A percentile compares a stretch with the other conserved stretches of the same genome.
phyloP scores from a whole-genome alignment of 2,888 invertebrate genomes.

The Ferrisia virgata region DNA sequence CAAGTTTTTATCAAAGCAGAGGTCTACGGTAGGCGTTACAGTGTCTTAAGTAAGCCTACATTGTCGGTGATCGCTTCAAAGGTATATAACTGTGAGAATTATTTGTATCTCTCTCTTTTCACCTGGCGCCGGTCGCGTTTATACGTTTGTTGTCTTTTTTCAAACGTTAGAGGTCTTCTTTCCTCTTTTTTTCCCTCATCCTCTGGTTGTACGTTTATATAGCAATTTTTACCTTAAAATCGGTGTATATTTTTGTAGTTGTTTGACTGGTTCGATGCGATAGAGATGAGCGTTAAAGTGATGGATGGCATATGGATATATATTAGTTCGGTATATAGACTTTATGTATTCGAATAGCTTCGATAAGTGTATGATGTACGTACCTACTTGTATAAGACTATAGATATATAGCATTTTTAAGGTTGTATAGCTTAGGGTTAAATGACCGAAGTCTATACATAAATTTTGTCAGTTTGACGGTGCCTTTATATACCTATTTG shows the following conservation, averaged over 20 bases:
- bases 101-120: constrained; percentile 21
- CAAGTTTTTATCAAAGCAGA: constrained; percentile 24
- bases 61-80: constrained; percentile 29
- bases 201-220: background rate
- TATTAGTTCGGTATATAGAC: background rate
- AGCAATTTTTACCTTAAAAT: constrained; percentile 11
- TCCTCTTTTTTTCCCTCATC: background rate
- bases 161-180: background rate
- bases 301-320: background rate
- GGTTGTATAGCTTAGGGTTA: background rate
- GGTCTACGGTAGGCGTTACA: constrained; percentile 37
- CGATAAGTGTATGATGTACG: background rate
- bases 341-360: background rate
- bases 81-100: constrained; percentile 33
- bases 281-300: background rate
- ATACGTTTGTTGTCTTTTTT: background rate
- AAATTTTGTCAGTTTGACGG: background rate
- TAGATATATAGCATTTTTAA: too few relatives aligned
- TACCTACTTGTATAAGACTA: too few relatives aligned
- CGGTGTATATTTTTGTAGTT: background rate
- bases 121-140: constrained; percentile 17
- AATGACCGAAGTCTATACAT: background rate
- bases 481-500: too few relatives aligned
- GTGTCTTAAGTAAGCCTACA: constrained; percentile 36
- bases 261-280: constrained; percentile 13